Percentiles rank a stretch among this genome's conserved stretches.
phyloP scores from a whole-genome alignment of 2,888 invertebrate genomes.

The Pelosia muscerda region DNA sequence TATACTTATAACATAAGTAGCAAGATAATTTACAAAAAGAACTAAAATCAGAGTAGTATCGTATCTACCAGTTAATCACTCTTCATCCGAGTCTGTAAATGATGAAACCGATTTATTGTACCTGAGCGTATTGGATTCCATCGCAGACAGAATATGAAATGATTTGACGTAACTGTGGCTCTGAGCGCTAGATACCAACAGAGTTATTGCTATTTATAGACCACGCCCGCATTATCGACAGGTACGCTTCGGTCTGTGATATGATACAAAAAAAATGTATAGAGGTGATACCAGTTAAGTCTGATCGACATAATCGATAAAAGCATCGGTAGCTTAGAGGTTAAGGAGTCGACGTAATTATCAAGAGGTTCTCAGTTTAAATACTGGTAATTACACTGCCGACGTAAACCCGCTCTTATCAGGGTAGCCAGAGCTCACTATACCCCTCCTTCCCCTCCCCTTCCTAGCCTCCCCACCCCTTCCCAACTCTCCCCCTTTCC shows the following conservation, averaged over 20 bases:
- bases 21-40: no score
- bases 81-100: slow-evolving; percentile 22
- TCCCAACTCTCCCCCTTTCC: no score
- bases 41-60: slow-evolving; percentile 19
- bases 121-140: slow-evolving; percentile 37
- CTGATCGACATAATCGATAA: neutral
- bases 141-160: slow-evolving; percentile 38
- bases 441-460: no score
- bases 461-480: no score
- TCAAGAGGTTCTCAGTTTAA: no score
- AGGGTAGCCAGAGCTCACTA: no score
- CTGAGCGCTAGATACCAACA: slow-evolving; percentile 14
- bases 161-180: slow-evolving; percentile 27
- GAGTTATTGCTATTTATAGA: slow-evolving; percentile 21
- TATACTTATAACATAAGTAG: no score
- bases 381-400: no score
- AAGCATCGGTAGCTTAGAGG: no score
- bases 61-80: slow-evolving; percentile 21
- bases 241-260: neutral
- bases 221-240: neutral
- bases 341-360: no score
- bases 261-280: neutral
- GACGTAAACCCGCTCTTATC: no score
- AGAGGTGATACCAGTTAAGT: neutral
- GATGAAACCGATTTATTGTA: slow-evolving; percentile 41